phyloP scores from a whole-genome alignment of 2,888 invertebrate species.

The Hedychridium roseum region DNA sequence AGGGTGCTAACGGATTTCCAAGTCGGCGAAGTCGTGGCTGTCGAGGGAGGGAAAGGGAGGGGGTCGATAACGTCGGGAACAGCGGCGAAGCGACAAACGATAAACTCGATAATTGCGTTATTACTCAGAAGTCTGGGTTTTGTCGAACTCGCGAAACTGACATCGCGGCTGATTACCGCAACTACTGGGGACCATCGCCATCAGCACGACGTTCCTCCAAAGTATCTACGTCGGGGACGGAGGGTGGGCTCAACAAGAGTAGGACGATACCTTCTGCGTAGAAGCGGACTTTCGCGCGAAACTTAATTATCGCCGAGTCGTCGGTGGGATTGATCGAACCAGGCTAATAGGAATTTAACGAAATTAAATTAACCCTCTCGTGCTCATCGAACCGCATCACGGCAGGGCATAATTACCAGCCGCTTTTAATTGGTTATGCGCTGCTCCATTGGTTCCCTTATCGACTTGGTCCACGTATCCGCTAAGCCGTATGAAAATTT shows the following conservation, averaged over 20 bases:
- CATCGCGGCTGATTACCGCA: conserved; percentile 29
- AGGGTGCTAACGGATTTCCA: no score
- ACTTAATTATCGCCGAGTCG: conserved; percentile 43
- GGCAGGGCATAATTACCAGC: conserved; percentile 29
- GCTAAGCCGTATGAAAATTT: background rate
- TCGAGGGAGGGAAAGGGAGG: no score
- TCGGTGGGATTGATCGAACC: conserved; percentile 41
- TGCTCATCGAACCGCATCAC: background rate
- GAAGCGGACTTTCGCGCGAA: conserved; percentile 44
- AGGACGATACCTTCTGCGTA: conserved; percentile 18
- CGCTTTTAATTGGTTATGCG: conserved; percentile 31
- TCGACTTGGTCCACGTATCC: conserved; percentile 19
- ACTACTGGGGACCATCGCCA: conserved; percentile 26
- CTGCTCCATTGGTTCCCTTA: conserved; percentile 25
- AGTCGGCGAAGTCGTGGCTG: no score
- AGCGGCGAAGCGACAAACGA: no score
- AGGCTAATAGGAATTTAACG: conserved; percentile 38
- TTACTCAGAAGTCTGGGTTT: conserved; percentile 33
- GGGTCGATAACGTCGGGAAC: no score
- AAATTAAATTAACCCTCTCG: conserved; percentile 36
- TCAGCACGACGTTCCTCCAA: conserved; percentile 28
- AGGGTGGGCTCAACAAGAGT: no score
- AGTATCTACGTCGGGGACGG: conserved; percentile 8
- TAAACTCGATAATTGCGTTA: conserved; percentile 39
- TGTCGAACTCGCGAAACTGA: conserved; percentile 27